phyloP scores from a whole-genome alignment of 2,797 vertebrate species.

The Myoxocephalus aenaeus region DNA sequence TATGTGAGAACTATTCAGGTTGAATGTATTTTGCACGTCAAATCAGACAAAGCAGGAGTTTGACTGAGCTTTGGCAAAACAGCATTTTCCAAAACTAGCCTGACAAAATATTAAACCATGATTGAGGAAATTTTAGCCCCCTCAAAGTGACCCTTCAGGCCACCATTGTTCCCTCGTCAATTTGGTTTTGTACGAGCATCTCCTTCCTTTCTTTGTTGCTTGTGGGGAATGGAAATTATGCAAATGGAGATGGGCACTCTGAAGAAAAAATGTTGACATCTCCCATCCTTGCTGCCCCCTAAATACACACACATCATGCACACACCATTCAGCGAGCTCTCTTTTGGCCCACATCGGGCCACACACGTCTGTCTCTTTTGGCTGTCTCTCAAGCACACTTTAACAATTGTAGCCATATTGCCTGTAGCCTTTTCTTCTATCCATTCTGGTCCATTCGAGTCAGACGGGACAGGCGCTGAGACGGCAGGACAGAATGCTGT shows the following conservation, averaged over 20 bases:
- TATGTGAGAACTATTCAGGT: slow-evolving; percentile 47
- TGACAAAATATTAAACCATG: slow-evolving; percentile 77
- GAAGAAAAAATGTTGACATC: slow-evolving; percentile 84
- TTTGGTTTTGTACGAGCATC: slow-evolving; percentile 83
- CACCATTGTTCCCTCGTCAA: slow-evolving; percentile 85
- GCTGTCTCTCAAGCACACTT: slow-evolving; percentile 81
- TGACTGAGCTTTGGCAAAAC: slow-evolving; percentile 70
- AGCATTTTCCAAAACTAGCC: slow-evolving; percentile 61
- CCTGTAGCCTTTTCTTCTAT: slow-evolving; percentile 62
- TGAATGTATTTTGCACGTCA: slow-evolving; percentile 58
- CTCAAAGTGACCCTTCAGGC: slow-evolving; percentile 83
- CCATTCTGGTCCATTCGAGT: slow-evolving; percentile 63
- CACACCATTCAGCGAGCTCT: slow-evolving; percentile 69
- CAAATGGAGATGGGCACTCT: slow-evolving; percentile 81
- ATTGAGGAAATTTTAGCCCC: slow-evolving; percentile 70
- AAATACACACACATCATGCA: slow-evolving; percentile 71
- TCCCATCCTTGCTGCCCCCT: slow-evolving; percentile 78
- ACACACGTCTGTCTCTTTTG: slow-evolving; percentile 74
- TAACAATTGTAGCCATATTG: slow-evolving; percentile 74
- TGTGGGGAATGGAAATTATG: slow-evolving; percentile 81
- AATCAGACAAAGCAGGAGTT: slow-evolving; percentile 69
- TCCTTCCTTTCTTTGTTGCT: slow-evolving; percentile 80
- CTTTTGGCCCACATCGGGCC: slow-evolving; percentile 72
- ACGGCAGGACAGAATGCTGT: slow-evolving; percentile 75
- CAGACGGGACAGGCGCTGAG: slow-evolving; percentile 68